These are phyloP conservation scores for Sciurus carolinensis DNA, from an alignment of 2,797 vertebrate genomes.

Conservation along the genomic window DNA sequence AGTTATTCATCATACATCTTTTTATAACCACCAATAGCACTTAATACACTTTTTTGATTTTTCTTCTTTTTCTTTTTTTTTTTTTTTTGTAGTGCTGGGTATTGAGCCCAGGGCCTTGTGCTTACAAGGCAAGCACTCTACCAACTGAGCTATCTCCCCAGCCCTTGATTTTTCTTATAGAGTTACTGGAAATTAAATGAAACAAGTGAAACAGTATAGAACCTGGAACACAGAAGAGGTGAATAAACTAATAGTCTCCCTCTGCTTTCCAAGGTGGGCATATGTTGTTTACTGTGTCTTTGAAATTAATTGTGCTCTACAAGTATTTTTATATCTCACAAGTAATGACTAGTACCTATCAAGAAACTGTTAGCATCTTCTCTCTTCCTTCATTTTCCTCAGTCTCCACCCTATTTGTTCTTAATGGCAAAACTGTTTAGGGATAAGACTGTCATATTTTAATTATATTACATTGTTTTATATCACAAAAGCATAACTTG, in stretches of 20 bases:
- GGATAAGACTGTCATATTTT: neutral
- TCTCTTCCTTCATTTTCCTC: neutral
- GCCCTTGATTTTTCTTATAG: neutral
- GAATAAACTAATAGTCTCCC: neutral
- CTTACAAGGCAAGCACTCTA: no score
- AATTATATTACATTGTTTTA: conserved; percentile 8
- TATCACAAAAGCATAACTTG: conserved; percentile 32
- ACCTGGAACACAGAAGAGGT: neutral
- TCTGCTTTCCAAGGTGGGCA: neutral
- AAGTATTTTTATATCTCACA: neutral
- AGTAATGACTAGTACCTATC: neutral
- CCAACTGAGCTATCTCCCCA: no score
- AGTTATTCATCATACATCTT: conserved; percentile 50
- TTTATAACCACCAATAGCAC: neutral
- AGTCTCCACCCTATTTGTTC: neutral
- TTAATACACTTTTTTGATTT: neutral
- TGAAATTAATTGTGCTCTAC: neutral
- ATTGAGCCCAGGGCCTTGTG: no score
- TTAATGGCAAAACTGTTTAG: neutral
- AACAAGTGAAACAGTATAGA: neutral
- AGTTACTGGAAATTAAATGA: neutral
- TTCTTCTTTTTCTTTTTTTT: conserved; percentile 31
- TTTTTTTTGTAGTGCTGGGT: neutral
- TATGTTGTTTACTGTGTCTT: neutral
- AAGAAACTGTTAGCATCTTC: neutral